Evolutionary conservation across 2,797 vertebrate species (phyloP), one percentile per base, ranked within the genome.

Genomic region (Platalea minor): DNA sequence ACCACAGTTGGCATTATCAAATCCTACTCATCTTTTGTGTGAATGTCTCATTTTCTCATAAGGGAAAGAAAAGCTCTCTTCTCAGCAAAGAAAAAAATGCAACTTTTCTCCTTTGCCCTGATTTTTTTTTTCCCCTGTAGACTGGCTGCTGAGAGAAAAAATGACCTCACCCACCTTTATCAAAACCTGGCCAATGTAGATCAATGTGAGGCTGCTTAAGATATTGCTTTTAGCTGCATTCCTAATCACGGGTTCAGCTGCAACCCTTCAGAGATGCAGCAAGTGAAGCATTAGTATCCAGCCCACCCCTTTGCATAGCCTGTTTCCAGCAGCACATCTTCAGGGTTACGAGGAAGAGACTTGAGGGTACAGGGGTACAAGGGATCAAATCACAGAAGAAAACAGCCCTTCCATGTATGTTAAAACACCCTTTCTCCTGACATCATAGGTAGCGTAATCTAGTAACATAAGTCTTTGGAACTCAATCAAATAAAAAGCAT

Each of bases 371-470:
- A 43, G 33, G 23, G 15, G 3, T 11, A 61, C 15, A n/a, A 53
- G 21, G 31, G n/a, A 53, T 60, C 39, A 37, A 43, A 57, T 43
- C n/a, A 43, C 19, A 67, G 18, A 41, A 80, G 25, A 74, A 78
- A 73, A 48, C 0, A 25, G 6, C 13, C 17, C 17, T 69, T 33
- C 37, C 15, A 5, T 3, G 4, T 2, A 19, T 6, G 13, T 51
- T 54, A 60, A 60, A 78, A 35, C 5, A 6, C 6, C 19, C 5
- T 85, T 81, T 56, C 41, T 80, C 69, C 59, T 72, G 41, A 56
- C 50, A 41, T 67, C 1, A 0, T 5, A 11, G 28, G 5, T 11
- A 25, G 14, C 5, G 3, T 35, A 25, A 25, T n/a, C 31, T 39
- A 63, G 8, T 17, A 59, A 50, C 41, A 11, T 10, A 60, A 56